Evolutionary conservation across 2,113 vertebrate genomes (phyloP).

Genomic region (Mormyrus iriodes): DNA sequence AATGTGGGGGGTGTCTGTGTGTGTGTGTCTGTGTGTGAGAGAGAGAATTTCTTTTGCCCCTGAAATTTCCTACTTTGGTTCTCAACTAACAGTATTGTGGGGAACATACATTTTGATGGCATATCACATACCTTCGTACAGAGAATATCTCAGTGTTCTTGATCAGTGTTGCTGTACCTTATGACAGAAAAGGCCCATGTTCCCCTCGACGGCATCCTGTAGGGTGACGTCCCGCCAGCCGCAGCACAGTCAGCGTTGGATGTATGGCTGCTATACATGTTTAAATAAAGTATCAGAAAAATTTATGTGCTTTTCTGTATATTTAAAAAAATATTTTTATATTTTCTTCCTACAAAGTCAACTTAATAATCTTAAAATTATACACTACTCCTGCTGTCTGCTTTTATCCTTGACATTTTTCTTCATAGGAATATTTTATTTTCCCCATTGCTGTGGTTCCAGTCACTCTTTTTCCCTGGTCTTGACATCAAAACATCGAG

Average conservation of each 20-base stretch:
- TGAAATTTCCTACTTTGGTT: not conserved
- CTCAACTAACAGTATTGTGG: not conserved
- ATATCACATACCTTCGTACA: not conserved
- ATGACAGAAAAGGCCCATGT: not conserved
- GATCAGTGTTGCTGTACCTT: not conserved
- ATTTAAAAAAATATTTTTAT: not conserved
- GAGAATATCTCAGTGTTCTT: not conserved
- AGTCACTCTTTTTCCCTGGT: not conserved
- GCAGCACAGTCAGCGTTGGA: not conserved
- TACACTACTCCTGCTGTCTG: not conserved
- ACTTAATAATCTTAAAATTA: not conserved
- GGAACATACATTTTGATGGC: not conserved
- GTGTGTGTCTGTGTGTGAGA: not conserved
- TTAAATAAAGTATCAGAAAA: not conserved
- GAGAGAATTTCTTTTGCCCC: not conserved
- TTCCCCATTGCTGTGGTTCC: not conserved
- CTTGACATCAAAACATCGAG: constrained; percentile 9
- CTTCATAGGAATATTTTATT: not conserved
- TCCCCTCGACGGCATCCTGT: not conserved
- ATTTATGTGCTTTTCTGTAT: not conserved
- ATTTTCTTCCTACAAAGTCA: not conserved
- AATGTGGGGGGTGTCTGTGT: not conserved
- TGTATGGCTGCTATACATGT: not conserved
- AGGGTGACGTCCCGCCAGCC: not conserved
- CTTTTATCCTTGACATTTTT: not conserved